These are phyloP conservation scores for Loriculus beryllinus DNA, from an alignment of 2,797 vertebrate genomes.

Conservation along the genomic window DNA sequence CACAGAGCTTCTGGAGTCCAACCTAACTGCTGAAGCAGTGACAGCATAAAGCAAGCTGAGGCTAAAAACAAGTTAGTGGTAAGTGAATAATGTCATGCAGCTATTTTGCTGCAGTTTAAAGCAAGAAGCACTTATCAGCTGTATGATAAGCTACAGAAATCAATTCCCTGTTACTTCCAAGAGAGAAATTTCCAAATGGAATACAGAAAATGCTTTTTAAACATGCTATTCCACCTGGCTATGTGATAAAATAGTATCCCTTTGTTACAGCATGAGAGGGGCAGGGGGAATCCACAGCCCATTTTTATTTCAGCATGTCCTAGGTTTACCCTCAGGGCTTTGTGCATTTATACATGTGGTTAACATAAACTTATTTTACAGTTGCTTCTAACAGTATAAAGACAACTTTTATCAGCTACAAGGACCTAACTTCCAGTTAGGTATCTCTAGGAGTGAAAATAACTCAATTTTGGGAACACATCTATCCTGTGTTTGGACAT, in stretches of 20 bases:
- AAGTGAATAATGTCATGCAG: neutral
- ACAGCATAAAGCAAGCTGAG: neutral
- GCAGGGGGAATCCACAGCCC: fast-evolving
- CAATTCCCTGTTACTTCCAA: neutral
- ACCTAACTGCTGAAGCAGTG: neutral
- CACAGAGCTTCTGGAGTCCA: neutral
- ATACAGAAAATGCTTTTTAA: neutral
- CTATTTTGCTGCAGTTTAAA: neutral
- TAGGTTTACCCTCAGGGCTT: neutral
- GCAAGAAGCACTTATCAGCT: neutral
- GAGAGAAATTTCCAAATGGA: neutral
- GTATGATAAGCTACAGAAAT: neutral
- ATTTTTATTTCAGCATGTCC: neutral
- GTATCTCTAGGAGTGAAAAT: neutral
- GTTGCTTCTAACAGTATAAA: neutral
- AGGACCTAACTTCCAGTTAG: neutral
- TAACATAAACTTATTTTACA: neutral
- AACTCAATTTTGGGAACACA: neutral
- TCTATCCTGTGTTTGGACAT: neutral
- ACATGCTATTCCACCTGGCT: neutral
- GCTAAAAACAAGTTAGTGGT: neutral
- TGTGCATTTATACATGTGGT: neutral
- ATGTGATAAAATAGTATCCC: neutral
- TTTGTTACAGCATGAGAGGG: neutral
- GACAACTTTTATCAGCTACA: neutral